A percentile compares a stretch with the other conserved stretches of the same genome.
phyloP scores from a whole-genome alignment of 2,113 vertebrate species.

The Trichechus manatus region DNA sequence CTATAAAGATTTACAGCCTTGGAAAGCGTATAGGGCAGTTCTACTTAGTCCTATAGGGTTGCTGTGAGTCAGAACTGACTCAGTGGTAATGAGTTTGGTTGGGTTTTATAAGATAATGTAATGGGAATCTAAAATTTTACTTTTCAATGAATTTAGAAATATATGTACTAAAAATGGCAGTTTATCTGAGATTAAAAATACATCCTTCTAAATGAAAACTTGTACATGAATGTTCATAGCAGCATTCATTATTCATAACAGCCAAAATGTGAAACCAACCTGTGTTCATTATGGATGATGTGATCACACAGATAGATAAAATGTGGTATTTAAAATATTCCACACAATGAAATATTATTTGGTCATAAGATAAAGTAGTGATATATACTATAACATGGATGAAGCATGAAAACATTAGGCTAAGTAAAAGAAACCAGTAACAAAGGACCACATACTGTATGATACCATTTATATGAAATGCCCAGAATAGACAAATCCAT shows the following conservation, averaged over 20 bases:
- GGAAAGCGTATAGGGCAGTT: neutral
- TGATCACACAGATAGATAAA: neutral
- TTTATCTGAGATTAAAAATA: neutral
- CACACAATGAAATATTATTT: no score
- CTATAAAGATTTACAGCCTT: neutral
- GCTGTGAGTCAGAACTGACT: neutral
- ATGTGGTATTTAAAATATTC: neutral
- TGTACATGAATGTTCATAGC: neutral
- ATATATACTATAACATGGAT: neutral
- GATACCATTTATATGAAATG: no score
- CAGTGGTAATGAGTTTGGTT: neutral
- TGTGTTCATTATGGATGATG: neutral
- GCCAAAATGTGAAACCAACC: neutral
- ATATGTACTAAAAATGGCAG: neutral
- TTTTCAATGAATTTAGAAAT: neutral
- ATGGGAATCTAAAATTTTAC: neutral
- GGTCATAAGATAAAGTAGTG: neutral
- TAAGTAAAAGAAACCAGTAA: neutral
- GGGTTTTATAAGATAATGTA: neutral
- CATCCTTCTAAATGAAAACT: neutral
- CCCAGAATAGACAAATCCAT: no score
- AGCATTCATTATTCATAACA: neutral
- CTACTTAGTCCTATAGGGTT: neutral
- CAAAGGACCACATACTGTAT: no score
- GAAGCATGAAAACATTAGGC: neutral